Evolutionary conservation across 2,888 invertebrate genomes (phyloP).

Genomic region (Pharmacophagus antenor): DNA sequence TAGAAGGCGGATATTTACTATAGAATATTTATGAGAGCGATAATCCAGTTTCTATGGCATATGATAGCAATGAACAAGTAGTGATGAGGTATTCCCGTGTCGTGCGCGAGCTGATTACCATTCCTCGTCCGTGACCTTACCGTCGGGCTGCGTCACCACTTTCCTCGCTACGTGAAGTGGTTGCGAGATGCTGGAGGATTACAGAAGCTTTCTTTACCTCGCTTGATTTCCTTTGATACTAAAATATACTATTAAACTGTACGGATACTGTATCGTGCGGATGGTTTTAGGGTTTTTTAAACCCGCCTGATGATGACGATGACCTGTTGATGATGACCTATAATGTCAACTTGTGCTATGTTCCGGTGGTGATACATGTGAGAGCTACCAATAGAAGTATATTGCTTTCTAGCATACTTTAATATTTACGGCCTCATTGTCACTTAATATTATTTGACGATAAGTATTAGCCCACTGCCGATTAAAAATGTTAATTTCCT

Average conservation of each 20-base stretch:
- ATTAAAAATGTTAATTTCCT: too few relatives aligned
- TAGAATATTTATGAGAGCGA: slow-evolving; percentile 19
- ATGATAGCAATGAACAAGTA: slow-evolving; percentile 23
- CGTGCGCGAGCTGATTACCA: slow-evolving; percentile 45
- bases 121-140: slow-evolving; percentile 64
- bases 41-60: slow-evolving; percentile 25
- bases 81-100: slow-evolving; percentile 12
- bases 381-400: too few relatives aligned
- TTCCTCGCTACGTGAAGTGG: slow-evolving; percentile 59
- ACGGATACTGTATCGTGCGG: too few relatives aligned
- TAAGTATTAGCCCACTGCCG: too few relatives aligned
- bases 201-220: slow-evolving; percentile 53
- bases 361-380: too few relatives aligned
- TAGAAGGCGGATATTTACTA: slow-evolving; percentile 14
- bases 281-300: too few relatives aligned
- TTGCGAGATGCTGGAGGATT: slow-evolving; percentile 44
- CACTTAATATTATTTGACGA: too few relatives aligned
- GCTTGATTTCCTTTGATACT: slow-evolving; percentile 4
- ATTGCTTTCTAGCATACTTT: too few relatives aligned
- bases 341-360: too few relatives aligned
- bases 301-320: too few relatives aligned
- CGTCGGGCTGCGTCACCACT: slow-evolving; percentile 44
- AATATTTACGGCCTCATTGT: too few relatives aligned
- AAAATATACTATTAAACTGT: background rate
- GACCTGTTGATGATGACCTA: too few relatives aligned